These are phyloP conservation scores for Cantharis lateralis DNA, from an alignment of 2,888 invertebrate species.

Conservation along the genomic window DNA sequence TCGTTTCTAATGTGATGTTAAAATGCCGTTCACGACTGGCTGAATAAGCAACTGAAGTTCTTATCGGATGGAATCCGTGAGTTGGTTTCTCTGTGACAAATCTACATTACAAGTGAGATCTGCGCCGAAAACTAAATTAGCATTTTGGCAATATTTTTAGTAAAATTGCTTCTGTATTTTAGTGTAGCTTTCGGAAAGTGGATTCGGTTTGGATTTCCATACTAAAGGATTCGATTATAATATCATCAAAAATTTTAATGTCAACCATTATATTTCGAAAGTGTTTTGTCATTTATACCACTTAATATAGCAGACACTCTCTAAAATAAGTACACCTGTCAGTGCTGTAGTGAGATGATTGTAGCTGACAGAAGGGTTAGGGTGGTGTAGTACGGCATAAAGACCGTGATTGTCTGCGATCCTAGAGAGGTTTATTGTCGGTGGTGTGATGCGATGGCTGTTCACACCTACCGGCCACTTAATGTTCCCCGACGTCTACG, in stretches of 20 bases:
- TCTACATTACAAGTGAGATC: neutral
- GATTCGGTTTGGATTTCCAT: neutral
- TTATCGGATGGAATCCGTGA: neutral
- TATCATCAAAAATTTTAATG: neutral
- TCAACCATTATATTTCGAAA: conserved; percentile 11
- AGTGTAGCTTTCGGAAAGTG: neutral
- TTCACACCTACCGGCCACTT: conserved; percentile 33
- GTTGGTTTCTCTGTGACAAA: neutral
- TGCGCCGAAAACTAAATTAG: neutral
- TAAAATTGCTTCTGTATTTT: neutral
- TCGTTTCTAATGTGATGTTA: neutral
- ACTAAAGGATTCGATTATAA: neutral
- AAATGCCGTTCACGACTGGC: neutral
- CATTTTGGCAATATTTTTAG: neutral
- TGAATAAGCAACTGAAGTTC: neutral
- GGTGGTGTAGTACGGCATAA: conserved; percentile 25
- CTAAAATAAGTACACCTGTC: conserved; percentile 30
- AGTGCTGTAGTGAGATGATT: conserved; percentile 26
- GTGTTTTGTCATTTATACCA: conserved; percentile 23
- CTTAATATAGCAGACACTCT: conserved; percentile 29
- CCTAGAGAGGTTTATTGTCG: conserved; percentile 28
- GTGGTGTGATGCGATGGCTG: conserved; percentile 29
- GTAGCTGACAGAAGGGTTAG: conserved; percentile 31
- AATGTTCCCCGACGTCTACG: conserved; percentile 28
- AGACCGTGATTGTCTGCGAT: conserved; percentile 30